phyloP scores from a whole-genome alignment of 1,140 invertebrate species.

The Geopemphigus sp. region DNA sequence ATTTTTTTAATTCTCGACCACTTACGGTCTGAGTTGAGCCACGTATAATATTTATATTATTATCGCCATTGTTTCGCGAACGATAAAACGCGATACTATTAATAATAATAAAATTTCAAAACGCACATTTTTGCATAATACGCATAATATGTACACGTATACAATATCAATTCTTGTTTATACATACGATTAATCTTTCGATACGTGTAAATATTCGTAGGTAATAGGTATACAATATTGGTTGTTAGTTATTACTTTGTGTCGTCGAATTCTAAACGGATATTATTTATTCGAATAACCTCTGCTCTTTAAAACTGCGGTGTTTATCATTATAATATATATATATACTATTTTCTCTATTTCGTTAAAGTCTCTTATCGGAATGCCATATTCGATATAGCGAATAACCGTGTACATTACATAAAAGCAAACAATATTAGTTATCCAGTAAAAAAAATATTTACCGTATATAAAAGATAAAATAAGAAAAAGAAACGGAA shows the following conservation, averaged over 20 bases:
- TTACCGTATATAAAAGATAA: too few relatives aligned
- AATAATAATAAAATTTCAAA: background rate
- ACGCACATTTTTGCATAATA: background rate
- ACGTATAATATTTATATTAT: conserved; percentile 1
- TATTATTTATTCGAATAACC: background rate
- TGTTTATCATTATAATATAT: too few relatives aligned
- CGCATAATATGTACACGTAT: background rate
- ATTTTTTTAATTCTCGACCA: background rate
- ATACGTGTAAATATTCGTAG: background rate
- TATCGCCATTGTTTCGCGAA: background rate
- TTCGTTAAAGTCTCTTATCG: too few relatives aligned
- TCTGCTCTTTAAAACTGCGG: too few relatives aligned
- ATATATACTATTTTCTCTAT: too few relatives aligned
- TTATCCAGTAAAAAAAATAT: too few relatives aligned
- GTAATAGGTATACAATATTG: background rate
- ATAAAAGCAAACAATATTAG: too few relatives aligned
- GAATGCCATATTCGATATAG: too few relatives aligned
- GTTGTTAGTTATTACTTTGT: background rate
- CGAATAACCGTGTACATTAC: too few relatives aligned
- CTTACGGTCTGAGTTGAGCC: background rate
- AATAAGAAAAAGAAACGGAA: too few relatives aligned
- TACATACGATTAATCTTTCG: background rate
- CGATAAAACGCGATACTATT: background rate
- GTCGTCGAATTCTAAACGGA: background rate
- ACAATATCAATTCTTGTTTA: background rate